A percentile compares a stretch with the other conserved stretches of the same genome.
These are phyloP conservation scores for Drosophila lutescens DNA, from an alignment of 2,888 invertebrate genomes.

Conservation along the genomic window DNA sequence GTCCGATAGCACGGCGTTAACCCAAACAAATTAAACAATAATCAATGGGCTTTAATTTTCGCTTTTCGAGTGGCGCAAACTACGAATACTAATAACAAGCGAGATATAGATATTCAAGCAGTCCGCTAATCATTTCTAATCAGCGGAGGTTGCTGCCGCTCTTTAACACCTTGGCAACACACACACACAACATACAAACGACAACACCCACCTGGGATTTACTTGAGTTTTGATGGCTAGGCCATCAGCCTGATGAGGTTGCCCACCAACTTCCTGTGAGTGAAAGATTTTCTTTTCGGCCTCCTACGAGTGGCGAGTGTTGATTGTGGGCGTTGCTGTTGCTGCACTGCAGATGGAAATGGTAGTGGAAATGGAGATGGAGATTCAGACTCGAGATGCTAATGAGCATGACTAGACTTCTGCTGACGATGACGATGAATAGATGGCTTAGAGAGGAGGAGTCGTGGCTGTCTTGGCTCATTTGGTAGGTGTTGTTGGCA, in stretches of 20 bases:
- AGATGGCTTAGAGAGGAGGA: slow-evolving; percentile 6
- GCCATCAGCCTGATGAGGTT: slow-evolving; percentile 21
- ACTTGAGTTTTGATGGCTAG: slow-evolving; percentile 22
- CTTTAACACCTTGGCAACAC: slow-evolving; percentile 30
- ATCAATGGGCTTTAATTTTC: slow-evolving; percentile 32
- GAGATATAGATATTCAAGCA: neutral
- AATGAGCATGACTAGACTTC: slow-evolving; percentile 76
- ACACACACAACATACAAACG: neutral
- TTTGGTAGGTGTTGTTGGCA: slow-evolving; percentile 56
- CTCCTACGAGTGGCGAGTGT: slow-evolving; percentile 64
- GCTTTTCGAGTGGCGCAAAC: slow-evolving; percentile 23
- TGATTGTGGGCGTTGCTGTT: slow-evolving; percentile 62
- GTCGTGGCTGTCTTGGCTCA: slow-evolving; percentile 30
- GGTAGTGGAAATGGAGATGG: slow-evolving; percentile 2
- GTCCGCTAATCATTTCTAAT: slow-evolving; percentile 28
- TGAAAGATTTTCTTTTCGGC: slow-evolving; percentile 64
- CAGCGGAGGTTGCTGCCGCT: slow-evolving; percentile 12
- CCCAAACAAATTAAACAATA: slow-evolving; percentile 36
- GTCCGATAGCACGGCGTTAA: slow-evolving; percentile 39
- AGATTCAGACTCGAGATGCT: slow-evolving; percentile 56
- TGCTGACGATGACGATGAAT: slow-evolving; percentile 40
- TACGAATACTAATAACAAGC: slow-evolving; percentile 5
- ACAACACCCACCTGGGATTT: slow-evolving; percentile 35
- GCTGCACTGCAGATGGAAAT: slow-evolving; percentile 54
- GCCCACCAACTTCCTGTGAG: slow-evolving; percentile 74